Percentiles rank a stretch among this genome's conserved stretches.
phyloP scores from a whole-genome alignment of 2,888 invertebrate genomes.

The Zaprionus lineosus region DNA sequence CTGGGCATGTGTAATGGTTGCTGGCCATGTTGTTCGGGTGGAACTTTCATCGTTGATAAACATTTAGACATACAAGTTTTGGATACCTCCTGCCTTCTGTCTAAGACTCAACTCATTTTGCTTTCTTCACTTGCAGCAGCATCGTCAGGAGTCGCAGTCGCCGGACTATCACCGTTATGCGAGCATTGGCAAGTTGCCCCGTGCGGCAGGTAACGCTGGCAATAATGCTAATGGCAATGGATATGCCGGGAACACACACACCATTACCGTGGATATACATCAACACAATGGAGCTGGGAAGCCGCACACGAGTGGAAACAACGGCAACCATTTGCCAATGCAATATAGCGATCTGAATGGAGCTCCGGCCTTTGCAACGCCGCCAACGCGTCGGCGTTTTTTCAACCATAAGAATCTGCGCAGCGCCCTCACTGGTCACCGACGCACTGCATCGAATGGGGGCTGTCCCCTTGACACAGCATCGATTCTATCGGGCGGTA shows the following conservation, averaged over 20 bases:
- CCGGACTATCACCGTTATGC: constrained; percentile 82
- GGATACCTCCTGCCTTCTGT: constrained; percentile 15
- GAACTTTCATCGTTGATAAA: constrained; percentile 81
- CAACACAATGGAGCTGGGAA: constrained; percentile 45
- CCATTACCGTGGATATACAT: constrained; percentile 67
- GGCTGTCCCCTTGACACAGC: constrained; percentile 82
- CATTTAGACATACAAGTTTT: constrained; percentile 22
- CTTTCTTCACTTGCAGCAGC: constrained; percentile 67
- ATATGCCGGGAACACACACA: constrained; percentile 54
- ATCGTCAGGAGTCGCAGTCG: constrained; percentile 82
- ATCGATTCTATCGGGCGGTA: constrained; percentile 80
- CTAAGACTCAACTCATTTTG: constrained; percentile 24
- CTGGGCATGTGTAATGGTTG: constrained; percentile 39
- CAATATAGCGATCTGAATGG: constrained; percentile 82
- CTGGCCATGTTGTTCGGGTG: constrained; percentile 12
- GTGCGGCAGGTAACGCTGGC: constrained; percentile 55
- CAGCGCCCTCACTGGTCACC: constrained; percentile 87
- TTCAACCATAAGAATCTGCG: constrained; percentile 91
- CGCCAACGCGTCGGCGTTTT: constrained; percentile 90
- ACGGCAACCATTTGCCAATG: constrained; percentile 52
- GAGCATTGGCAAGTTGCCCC: constrained; percentile 80
- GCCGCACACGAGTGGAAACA: constrained; percentile 50
- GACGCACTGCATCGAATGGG: constrained; percentile 82
- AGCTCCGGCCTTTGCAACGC: constrained; percentile 90
- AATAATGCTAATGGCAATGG: constrained; percentile 47